Evolutionary conservation across 1,140 invertebrate genomes (phyloP), one percentile per base, ranked within the genome.

Genomic region (Uloborus diversus): DNA sequence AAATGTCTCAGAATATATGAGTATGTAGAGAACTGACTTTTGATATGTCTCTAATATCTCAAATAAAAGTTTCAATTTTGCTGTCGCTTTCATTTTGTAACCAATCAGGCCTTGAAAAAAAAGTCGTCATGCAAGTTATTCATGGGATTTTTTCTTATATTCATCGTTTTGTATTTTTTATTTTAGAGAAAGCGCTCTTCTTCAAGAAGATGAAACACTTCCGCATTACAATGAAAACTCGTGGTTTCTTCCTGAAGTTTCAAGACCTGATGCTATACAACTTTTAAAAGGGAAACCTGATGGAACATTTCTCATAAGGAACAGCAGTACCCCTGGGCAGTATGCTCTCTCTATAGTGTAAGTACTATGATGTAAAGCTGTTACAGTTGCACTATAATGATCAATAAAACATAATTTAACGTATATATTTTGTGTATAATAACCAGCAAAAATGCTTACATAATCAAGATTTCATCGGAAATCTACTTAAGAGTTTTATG

Each of bases 221-320:
- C 88, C 89, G 3, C 90, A 91, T 84, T 87, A 90, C 53, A 91
- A 94, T 80, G 90, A 93, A 82, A 86, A 86, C 4, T 89, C 91
- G 0, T 96, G 94, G 94, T 88, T 93, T 11, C 87, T 92, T n/a
- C 86, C 89, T 25, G 90, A 94, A 73, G 93, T 91, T 85, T 91
- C 92, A 4, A 90, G 96, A 13, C 87, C 88, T 0, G 90, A 92
- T 82, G 96, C 96, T 1, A 93, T 94, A 84, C 87, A 89, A 53
- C 83, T 94, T 65, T 88, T 99, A 3, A 86, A 87, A 17, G 90
- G 90, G 13, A 91, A 91, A 84, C 91, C 91, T 1, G 92, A 95
- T 85, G 96, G 96, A 32, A 98, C 96, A 37, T 99, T 98, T 86
- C 89, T 99, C 33, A 93, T 99, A 78, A 89, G 96, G 78, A 85